phyloP scores from a whole-genome alignment of 2,888 invertebrate species.

The Hydrotaea cyrtoneurina region DNA sequence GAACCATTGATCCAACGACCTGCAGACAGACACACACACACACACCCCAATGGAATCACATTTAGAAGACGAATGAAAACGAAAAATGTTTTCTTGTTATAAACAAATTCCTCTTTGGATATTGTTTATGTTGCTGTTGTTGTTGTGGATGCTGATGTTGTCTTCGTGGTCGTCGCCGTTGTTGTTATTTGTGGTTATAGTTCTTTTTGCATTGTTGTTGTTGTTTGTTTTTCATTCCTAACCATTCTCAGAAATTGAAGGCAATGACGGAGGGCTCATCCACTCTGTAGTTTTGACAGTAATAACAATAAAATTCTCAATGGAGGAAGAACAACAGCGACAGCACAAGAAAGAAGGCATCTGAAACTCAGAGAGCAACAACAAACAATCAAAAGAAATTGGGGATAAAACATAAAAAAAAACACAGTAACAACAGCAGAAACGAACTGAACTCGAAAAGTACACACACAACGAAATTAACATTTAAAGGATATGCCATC shows the following conservation, averaged over 20 bases:
- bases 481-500: neutral
- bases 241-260: neutral
- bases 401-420: conserved; percentile 20
- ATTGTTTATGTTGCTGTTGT: conserved; percentile 7
- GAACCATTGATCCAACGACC: neutral
- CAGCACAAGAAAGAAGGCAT: neutral
- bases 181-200: neutral
- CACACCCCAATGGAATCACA: neutral
- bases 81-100: neutral
- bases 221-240: neutral
- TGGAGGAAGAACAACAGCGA: neutral
- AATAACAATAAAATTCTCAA: conserved; percentile 22
- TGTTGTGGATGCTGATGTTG: neutral
- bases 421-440: neutral
- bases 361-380: neutral
- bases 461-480: conserved; percentile 11
- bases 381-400: conserved; percentile 22
- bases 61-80: neutral
- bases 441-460: conserved; percentile 9
- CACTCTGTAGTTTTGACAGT: conserved; percentile 9
- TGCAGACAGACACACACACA: neutral
- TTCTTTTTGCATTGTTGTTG: neutral
- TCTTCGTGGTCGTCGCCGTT: neutral
- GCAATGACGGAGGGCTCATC: neutral
- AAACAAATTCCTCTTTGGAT: conserved; percentile 3